Evolutionary conservation across 2,113 vertebrate genomes (phyloP).

Genomic region (Cettia cetti): DNA sequence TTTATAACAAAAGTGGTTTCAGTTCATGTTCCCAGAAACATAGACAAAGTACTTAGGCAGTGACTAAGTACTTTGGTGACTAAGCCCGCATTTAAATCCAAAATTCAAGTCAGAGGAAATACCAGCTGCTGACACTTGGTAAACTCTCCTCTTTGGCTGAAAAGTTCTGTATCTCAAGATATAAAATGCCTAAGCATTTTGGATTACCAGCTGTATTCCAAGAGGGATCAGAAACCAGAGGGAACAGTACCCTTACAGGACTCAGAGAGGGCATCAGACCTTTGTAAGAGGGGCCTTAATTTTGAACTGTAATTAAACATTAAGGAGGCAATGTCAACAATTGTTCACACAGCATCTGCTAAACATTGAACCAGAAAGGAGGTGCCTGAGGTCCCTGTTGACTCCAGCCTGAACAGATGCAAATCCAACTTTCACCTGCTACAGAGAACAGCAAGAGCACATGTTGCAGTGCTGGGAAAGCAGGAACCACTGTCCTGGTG

Average conservation of each 20-base stretch:
- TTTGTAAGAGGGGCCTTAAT: not conserved
- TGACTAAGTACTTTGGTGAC: not conserved
- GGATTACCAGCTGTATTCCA: not conserved
- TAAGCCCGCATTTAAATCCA: not conserved
- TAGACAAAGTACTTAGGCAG: not conserved
- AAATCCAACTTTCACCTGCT: not conserved
- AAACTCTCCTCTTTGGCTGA: not conserved
- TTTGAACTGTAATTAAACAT: not conserved
- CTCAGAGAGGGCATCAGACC: not conserved
- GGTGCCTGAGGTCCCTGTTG: not conserved
- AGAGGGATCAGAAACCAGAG: not conserved
- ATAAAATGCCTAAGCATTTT: not conserved
- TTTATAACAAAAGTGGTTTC: not conserved
- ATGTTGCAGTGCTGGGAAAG: not conserved
- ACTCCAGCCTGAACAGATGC: not conserved
- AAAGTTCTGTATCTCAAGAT: not conserved
- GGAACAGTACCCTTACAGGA: not conserved
- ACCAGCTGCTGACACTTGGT: not conserved
- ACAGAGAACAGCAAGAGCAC: not conserved
- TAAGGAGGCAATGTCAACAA: not conserved
- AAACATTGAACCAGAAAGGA: not conserved
- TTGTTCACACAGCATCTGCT: not conserved
- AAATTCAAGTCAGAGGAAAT: not conserved
- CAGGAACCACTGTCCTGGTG: not conserved
- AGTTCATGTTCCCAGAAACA: not conserved